A percentile compares a stretch with the other conserved stretches of the same genome.
Evolutionary conservation across 2,888 invertebrate genomes (phyloP).

Genomic region (Brassicogethes aeneus): DNA sequence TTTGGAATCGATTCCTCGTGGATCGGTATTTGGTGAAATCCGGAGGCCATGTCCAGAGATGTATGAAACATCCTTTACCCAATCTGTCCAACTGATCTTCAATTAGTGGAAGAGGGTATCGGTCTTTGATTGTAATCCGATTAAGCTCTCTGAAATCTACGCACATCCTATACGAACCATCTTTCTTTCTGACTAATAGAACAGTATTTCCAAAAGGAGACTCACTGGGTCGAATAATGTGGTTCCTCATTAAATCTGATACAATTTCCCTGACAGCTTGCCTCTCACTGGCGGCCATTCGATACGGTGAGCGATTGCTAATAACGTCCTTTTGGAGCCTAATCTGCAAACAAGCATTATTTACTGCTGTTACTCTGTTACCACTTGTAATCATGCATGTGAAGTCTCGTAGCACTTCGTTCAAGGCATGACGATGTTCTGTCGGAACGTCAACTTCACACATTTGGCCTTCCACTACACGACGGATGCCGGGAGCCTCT

Average conservation of each 20-base stretch:
- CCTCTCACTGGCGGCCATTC: too few relatives aligned
- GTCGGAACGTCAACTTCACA: slow-evolving; percentile 10
- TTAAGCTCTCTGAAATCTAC: slow-evolving; percentile 29
- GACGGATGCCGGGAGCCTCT: slow-evolving; percentile 4
- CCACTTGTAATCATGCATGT: slow-evolving; percentile 12
- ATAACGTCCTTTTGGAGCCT: too few relatives aligned
- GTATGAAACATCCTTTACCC: slow-evolving; percentile 28
- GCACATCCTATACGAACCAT: too few relatives aligned
- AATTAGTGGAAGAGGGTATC: slow-evolving; percentile 28
- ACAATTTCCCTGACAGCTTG: too few relatives aligned
- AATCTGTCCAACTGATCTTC: too few relatives aligned
- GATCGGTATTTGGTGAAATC: too few relatives aligned
- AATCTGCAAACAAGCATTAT: slow-evolving; percentile 10
- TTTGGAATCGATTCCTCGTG: too few relatives aligned
- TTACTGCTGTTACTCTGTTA: slow-evolving; percentile 12
- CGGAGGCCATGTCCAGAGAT: too few relatives aligned
- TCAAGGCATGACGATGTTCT: slow-evolving; percentile 7
- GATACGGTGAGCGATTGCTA: slow-evolving; percentile 17
- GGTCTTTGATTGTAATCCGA: slow-evolving; percentile 24
- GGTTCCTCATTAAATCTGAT: slow-evolving; percentile 13
- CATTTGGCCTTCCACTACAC: too few relatives aligned
- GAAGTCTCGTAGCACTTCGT: too few relatives aligned
- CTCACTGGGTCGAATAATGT: slow-evolving; percentile 18
- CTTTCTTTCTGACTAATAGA: slow-evolving; percentile 14
- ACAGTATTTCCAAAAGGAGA: slow-evolving; percentile 20